Evolutionary conservation across 2,888 invertebrate genomes (phyloP).

Genomic region (Perdita meconis): DNA sequence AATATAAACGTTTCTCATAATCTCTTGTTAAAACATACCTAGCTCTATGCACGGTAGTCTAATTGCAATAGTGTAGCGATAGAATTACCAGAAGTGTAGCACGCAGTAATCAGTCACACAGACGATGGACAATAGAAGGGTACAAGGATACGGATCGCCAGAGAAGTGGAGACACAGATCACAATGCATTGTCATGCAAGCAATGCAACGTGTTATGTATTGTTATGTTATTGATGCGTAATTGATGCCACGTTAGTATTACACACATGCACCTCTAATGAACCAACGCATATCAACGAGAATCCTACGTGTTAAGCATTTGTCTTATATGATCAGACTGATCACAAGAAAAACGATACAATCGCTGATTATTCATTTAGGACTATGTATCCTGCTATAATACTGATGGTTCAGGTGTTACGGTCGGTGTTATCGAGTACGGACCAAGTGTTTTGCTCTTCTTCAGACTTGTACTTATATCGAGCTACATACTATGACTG

Average conservation of each 20-base stretch:
- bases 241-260: constrained; percentile 82
- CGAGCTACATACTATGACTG: not conserved
- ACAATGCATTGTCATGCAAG: constrained; percentile 80
- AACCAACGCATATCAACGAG: constrained; percentile 75
- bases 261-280: constrained; percentile 78
- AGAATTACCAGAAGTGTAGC: constrained; percentile 79
- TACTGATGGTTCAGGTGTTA: constrained; percentile 17
- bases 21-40: no score
- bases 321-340: constrained; percentile 50
- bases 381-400: not conserved
- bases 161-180: constrained; percentile 53
- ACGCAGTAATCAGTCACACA: constrained; percentile 76
- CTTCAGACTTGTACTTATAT: constrained; percentile 1
- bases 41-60: constrained; percentile 34
- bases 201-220: constrained; percentile 82
- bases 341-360: constrained; percentile 34
- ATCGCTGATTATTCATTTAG: constrained; percentile 11
- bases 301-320: constrained; percentile 54
- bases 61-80: constrained; percentile 66
- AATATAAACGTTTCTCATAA: no score
- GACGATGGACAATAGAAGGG: constrained; percentile 75
- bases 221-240: constrained; percentile 82
- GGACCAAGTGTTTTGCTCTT: constrained; percentile 15
- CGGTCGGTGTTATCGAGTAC: not conserved
- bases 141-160: constrained; percentile 69